phyloP scores from a whole-genome alignment of 2,113 vertebrate genomes.

The Eolophus roseicapilla region DNA sequence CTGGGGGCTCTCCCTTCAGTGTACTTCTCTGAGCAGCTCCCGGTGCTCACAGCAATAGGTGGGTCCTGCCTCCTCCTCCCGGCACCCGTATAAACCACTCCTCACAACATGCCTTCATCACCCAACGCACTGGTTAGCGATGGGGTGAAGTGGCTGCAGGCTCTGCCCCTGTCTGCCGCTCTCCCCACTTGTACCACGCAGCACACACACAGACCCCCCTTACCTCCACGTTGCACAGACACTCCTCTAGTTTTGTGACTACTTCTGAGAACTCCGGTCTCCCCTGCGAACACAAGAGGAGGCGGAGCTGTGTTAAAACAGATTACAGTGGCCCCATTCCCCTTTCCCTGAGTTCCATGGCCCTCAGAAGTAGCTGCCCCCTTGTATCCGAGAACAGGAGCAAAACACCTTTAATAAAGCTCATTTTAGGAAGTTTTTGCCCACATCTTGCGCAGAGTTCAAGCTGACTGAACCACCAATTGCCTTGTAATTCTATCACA shows the following conservation, averaged over 20 bases:
- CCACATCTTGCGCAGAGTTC: neutral
- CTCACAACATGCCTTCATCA: rapidly evolving
- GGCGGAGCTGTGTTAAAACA: neutral
- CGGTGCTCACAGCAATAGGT: neutral
- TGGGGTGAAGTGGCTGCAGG: neutral
- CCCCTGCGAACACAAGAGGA: constrained; percentile 73
- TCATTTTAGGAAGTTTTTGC: neutral
- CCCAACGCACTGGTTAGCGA: neutral
- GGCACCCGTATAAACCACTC: rapidly evolving
- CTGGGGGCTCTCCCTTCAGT: rapidly evolving
- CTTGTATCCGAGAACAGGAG: neutral
- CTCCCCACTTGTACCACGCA: rapidly evolving
- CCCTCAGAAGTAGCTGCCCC: neutral
- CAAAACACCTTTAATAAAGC: neutral
- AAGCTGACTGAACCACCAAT: neutral
- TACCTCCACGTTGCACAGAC: constrained; percentile 93
- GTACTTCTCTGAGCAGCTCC: neutral
- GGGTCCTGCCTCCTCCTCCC: neutral
- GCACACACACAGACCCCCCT: neutral
- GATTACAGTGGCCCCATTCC: neutral
- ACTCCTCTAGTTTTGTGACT: constrained; percentile 89
- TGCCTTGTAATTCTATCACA: neutral
- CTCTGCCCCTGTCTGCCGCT: neutral
- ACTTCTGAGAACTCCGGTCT: constrained; percentile 94
- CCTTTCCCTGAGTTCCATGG: neutral